A percentile compares a stretch with the other conserved stretches of the same genome.
phyloP scores from a whole-genome alignment of 2,113 vertebrate genomes.

The Leptocoma aspasia region DNA sequence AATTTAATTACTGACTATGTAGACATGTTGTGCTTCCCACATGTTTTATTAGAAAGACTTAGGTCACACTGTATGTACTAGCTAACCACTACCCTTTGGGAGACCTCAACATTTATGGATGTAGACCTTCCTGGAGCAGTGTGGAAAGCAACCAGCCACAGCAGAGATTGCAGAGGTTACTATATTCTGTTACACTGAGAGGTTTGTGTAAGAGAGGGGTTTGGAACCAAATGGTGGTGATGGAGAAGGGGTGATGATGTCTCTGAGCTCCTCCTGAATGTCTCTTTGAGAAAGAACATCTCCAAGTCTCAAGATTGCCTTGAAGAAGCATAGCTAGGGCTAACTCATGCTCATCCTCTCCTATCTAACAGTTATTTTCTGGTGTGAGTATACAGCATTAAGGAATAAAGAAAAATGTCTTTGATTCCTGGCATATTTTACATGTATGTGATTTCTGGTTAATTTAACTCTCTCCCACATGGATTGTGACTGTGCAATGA shows the following conservation, averaged over 20 bases:
- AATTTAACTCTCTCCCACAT: not conserved
- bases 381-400: not conserved
- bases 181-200: not conserved
- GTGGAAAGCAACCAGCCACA: not conserved
- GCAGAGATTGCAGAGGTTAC: not conserved
- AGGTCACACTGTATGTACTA: not conserved
- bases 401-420: not conserved
- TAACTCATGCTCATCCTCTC: not conserved
- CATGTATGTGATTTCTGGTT: not conserved
- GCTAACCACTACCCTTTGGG: not conserved
- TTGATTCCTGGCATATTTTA: not conserved
- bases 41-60: not conserved
- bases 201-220: not conserved
- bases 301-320: not conserved
- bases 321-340: not conserved
- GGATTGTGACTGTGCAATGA: not conserved
- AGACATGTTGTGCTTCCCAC: not conserved
- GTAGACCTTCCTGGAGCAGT: not conserved
- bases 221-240: not conserved
- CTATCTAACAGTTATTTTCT: not conserved
- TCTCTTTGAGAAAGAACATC: not conserved
- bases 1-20: not conserved
- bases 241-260: not conserved
- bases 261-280: not conserved
- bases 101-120: not conserved